Evolutionary conservation across 2,888 invertebrate genomes (phyloP).

Genomic region (Polydrusus cervinus): DNA sequence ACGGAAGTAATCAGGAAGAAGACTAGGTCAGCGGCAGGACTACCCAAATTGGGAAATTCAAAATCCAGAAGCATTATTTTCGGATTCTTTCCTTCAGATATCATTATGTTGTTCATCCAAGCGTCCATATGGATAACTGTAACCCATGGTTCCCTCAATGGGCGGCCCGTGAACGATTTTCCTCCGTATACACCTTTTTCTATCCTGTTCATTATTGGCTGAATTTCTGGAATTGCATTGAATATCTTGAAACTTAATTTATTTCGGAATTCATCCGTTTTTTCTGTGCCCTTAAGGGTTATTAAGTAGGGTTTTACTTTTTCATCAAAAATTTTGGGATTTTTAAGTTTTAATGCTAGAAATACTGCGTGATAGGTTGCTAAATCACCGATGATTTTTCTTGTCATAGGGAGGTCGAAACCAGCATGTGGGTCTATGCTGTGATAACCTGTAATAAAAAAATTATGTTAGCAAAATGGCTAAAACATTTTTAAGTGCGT

Average conservation of each 20-base stretch:
- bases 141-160: conserved; percentile 44
- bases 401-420: conserved; percentile 27
- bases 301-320: conserved; percentile 40
- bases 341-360: conserved; percentile 41
- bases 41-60: conserved; percentile 24
- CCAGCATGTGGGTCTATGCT: conserved; percentile 40
- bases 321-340: conserved; percentile 39
- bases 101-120: conserved; percentile 54
- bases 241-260: conserved; percentile 4
- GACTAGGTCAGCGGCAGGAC: conserved; percentile 34
- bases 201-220: conserved; percentile 15
- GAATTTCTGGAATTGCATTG: conserved; percentile 18
- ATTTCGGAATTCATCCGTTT: conserved; percentile 1
- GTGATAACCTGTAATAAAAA: conserved; percentile 22
- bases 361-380: conserved; percentile 49
- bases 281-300: neutral
- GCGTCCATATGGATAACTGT: conserved; percentile 45
- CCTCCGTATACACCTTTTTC: neutral
- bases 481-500: too few relatives aligned
- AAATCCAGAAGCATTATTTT: conserved; percentile 47
- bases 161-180: neutral
- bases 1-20: conserved; percentile 42
- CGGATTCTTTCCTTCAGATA: conserved; percentile 16
- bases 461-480: neutral
- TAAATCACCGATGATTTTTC: conserved; percentile 39